These are phyloP conservation scores for Drosophila meridionalis DNA, from an alignment of 2,888 invertebrate species.

Conservation along the genomic window DNA sequence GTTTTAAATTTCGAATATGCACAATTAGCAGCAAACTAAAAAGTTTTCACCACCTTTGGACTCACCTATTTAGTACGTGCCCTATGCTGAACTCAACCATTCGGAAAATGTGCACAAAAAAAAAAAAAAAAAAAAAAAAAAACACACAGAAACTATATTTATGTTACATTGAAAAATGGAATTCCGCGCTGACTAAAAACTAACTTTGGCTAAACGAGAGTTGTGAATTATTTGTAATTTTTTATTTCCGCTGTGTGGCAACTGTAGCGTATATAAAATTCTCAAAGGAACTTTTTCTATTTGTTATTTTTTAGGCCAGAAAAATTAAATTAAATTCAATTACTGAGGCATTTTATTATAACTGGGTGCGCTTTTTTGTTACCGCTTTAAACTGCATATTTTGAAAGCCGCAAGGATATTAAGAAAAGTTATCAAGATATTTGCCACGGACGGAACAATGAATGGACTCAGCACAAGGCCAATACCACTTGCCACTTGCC, in stretches of 20 bases:
- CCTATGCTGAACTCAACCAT: background rate
- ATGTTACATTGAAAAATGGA: background rate
- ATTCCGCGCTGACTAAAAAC: background rate
- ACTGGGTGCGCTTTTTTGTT: slow-evolving; percentile 10
- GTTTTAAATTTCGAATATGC: background rate
- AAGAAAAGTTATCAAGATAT: slow-evolving; percentile 70
- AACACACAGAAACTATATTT: background rate
- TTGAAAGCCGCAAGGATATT: slow-evolving; percentile 67
- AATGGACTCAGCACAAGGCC: slow-evolving; percentile 5
- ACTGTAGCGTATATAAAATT: slow-evolving; percentile 43
- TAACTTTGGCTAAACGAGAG: slow-evolving; percentile 9
- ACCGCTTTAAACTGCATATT: slow-evolving; percentile 48
- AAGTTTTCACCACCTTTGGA: background rate
- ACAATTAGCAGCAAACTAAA: background rate
- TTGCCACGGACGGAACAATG: slow-evolving; percentile 43
- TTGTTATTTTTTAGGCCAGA: slow-evolving; percentile 14
- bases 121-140: background rate
- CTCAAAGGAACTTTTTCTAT: slow-evolving; percentile 6
- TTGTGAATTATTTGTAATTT: slow-evolving; percentile 12
- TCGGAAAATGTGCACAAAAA: background rate
- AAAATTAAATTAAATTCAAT: slow-evolving; percentile 65
- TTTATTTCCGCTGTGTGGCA: background rate
- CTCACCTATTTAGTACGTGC: background rate
- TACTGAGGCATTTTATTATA: slow-evolving; percentile 68
- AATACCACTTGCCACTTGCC: background rate